Base-by-base conservation (phyloP, 2,797 vertebrate species). In the Rallus crepitans region DNA sequence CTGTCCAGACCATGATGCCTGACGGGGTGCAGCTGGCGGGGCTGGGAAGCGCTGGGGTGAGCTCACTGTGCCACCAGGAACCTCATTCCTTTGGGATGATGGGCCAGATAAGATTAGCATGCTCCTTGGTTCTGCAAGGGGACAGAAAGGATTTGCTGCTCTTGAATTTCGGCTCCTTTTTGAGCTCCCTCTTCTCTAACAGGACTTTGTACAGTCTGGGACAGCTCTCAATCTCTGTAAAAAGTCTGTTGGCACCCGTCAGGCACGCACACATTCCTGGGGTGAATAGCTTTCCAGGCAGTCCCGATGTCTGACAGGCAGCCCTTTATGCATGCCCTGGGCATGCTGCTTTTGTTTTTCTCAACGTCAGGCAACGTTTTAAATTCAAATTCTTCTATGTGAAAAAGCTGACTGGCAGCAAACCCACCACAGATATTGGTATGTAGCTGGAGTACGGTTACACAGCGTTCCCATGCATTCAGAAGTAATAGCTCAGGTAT, bases 61-160 rank as follows among this genome's bases (percentile, higher is more conserved):
- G 73, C 90, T 94, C 81, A 89, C 48, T 78, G 53, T 85, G 30
- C 50, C 69, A 61, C 18, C 4, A 16, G 48, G 77, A 94, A 25
- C 53, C 6, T 96, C 88, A 94, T 96, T 90, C 91, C 91, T 94
- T 96, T 92, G 0, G 6, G 60, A 88, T 97, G 93, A 94, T 87
- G 86, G 89, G 78, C 53, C 7, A 15, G 60, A 89, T 75, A 78
- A 90, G 86, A 56, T 95, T 93, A 96, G 93, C 0, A 0, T 0
- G 0, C 40, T 77, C 48, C 90, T 82, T 68, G 66, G 39, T 80
- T 87, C 78, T 65, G 37, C 72, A 82, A 65, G 76, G 47, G 72
- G 75, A 59, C 45, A 59, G 69, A 92, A 81, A 86, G 3, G 31
- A 45, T 70, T 80, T 89, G 45, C 45, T 79, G 56, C 70, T 84